Evolutionary conservation across 2,113 vertebrate species (phyloP).

Genomic region (Microcebus murinus): DNA sequence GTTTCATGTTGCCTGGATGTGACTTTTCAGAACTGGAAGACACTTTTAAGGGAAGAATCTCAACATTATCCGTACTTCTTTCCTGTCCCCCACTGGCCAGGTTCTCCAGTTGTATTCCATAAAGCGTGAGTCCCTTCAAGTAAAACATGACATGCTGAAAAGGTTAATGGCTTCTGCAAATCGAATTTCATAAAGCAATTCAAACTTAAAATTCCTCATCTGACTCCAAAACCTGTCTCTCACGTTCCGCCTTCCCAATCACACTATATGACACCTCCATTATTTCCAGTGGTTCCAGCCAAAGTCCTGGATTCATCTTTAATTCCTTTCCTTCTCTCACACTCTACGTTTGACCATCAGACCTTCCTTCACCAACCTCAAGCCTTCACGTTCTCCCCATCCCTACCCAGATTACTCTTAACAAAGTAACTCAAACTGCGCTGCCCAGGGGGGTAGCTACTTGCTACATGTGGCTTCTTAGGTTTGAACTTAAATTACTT

Average conservation of each 20-base stretch:
- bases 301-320: neutral
- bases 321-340: neutral
- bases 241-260: neutral
- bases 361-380: neutral
- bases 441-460: too few species aligned
- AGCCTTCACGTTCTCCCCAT: neutral
- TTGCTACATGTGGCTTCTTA: neutral
- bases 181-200: neutral
- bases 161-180: neutral
- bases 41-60: neutral
- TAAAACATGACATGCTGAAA: neutral
- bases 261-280: too few species aligned
- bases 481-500: neutral
- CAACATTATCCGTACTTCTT: fast-evolving
- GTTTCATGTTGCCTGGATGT: neutral
- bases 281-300: fast-evolving
- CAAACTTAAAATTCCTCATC: neutral
- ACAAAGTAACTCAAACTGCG: neutral
- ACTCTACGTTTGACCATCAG: neutral
- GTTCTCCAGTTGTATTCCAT: neutral
- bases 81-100: neutral
- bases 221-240: neutral
- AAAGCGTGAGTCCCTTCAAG: neutral
- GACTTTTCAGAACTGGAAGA: neutral
- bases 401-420: neutral